Conservation (phyloP, 2,113 vertebrate species). For the Butorides virescens region DNA sequence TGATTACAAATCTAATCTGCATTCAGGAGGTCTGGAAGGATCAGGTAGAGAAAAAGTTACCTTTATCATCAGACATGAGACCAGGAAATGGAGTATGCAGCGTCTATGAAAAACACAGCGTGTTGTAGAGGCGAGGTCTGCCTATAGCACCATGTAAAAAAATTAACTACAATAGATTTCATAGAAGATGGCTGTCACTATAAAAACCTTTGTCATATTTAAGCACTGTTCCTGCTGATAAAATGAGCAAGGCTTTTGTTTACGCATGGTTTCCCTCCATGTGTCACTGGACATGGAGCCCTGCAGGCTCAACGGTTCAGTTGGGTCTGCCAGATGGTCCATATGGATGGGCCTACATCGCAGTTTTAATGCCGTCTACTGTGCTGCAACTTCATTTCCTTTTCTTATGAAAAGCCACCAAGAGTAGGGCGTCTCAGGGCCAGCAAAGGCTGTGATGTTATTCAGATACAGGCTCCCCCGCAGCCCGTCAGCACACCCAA, state of each 20-base stretch:
- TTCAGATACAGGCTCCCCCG: not conserved
- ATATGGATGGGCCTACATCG: rapidly evolving
- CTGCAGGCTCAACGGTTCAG: not conserved
- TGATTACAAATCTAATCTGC: not conserved
- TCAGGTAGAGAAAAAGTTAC: not conserved
- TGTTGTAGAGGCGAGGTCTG: rapidly evolving
- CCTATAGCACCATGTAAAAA: not conserved
- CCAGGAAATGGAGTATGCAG: not conserved
- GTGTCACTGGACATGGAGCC: not conserved
- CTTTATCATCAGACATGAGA: not conserved
- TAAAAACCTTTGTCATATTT: not conserved
- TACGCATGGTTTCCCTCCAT: not conserved
- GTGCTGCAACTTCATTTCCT: not conserved
- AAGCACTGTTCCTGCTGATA: not conserved
- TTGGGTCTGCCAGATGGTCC: conserved; percentile 1
- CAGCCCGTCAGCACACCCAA: rapidly evolving
- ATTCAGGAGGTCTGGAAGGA: not conserved
- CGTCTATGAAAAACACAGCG: not conserved
- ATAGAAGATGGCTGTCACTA: not conserved
- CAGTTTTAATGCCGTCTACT: not conserved
- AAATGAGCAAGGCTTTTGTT: not conserved
- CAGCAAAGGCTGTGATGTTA: not conserved
- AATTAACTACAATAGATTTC: not conserved
- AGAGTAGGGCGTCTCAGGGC: not conserved
- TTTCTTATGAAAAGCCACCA: rapidly evolving